Evolutionary conservation across 2,113 vertebrate species (phyloP), one percentile per base, ranked within the genome.

Genomic region (Neogobius melanostomus): DNA sequence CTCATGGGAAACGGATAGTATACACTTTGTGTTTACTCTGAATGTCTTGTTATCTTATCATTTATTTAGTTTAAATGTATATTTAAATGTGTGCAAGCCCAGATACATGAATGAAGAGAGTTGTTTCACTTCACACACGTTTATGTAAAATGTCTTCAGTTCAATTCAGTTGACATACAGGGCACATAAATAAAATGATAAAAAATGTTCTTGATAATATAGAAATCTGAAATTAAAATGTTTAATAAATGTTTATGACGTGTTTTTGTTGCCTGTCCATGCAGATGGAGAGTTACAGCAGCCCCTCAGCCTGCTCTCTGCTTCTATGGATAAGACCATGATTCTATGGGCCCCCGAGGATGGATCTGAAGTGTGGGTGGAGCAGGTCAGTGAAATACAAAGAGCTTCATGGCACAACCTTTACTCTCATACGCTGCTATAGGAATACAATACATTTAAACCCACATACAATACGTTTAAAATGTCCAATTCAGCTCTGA

Each of bases 291-390:
- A 91, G 81, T 85, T 93, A 73, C 91, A 95, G 76, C 95, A 97
- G 77, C 94, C 94, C 65, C 89, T 97, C 87, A 91, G 87, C 77
- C 84, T 99, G 64, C 89, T 99, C 10, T 99, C 98, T 64, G 97
- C 95, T 0, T 99, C 98, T 59, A 96, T 97, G 96, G 97, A 99
- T 90, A 99, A 97, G 93, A 99, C 95, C 56, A 95, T 99, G 93
- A 97, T 99, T 81, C 85, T 99, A 15, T 99, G 98, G 98, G 93
- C 93, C 82, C 96, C 97, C 36, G 97, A 99, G 88, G 93, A 97
- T 74, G 94, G 93, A 71, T 97, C 97, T 54, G 97, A 96, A 42
- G 92, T 99, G 68, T 99, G 98, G 97, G 87, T 97, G 45, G 97
- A 99, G 84, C 92, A 97, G 95, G 98, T 95, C 86, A 93, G 91